phyloP scores from a whole-genome alignment of 1,140 invertebrate species.

The Cydia pomonella region DNA sequence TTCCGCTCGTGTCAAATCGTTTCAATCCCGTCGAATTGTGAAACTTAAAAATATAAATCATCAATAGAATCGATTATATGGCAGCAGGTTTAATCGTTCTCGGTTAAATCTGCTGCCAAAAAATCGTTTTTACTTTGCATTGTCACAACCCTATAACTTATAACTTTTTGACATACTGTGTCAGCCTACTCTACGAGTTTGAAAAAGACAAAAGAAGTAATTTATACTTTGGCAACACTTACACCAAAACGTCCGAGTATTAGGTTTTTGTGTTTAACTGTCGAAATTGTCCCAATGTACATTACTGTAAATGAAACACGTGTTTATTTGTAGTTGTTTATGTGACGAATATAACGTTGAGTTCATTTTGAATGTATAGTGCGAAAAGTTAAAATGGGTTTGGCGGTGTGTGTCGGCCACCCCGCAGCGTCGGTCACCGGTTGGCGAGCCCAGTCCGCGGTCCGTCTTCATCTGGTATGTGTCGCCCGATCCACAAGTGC shows the following conservation, averaged over 20 bases:
- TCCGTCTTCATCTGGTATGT: slow-evolving; percentile 54
- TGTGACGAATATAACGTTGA: not conserved
- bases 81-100: too few species aligned
- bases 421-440: not conserved
- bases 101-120: too few species aligned
- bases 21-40: too few species aligned
- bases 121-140: too few species aligned
- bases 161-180: too few species aligned
- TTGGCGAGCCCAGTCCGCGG: not conserved
- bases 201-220: too few species aligned
- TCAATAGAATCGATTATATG: too few species aligned
- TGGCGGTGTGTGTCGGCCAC: not conserved
- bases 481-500: slow-evolving; percentile 42
- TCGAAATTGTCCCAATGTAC: not conserved
- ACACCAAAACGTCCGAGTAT: not conserved
- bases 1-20: too few species aligned
- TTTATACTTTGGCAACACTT: not conserved
- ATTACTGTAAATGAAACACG: not conserved
- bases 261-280: not conserved
- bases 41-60: too few species aligned
- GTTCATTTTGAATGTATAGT: not conserved
- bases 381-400: not conserved
- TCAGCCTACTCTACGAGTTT: too few species aligned
- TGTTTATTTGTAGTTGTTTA: too few species aligned
- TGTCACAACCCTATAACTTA: too few species aligned